Evolutionary conservation across 2,888 invertebrate genomes (phyloP), one percentile per base, ranked within the genome.

Genomic region (Dryadula phaetusa): DNA sequence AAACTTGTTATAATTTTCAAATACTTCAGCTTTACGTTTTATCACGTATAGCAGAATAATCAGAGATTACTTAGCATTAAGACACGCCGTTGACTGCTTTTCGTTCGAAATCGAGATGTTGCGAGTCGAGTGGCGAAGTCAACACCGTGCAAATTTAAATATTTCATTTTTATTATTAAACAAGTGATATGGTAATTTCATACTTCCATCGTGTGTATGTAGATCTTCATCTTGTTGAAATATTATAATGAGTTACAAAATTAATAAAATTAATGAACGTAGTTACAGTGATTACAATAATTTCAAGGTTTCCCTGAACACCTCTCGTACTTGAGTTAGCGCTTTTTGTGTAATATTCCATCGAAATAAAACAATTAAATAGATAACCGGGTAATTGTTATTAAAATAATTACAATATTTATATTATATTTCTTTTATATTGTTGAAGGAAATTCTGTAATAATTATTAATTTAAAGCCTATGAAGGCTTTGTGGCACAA

Each of bases 281-380:
- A 40, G 16, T 40, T 52, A n/a, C 22, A n/a, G n/a, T 16, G 32
- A 56, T 40, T 56, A 16, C n/a, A 40, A 40, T 40, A 56, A 25
- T 25, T 40, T 22, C 56, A 40, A 40, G 56, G 56, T n/a, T 25
- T 22, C 40, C 22, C n/a, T 40, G 2, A 16, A 54, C 14, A 37
- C 37, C 37, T 54, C 8, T n/a, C 20, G 34, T 56, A 32, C 32
- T 52, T 52, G 16, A n/a, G 16, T 32, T 52, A 52, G 10, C n/a
- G 32, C 32, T 32, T 49, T 49, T 28, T 56, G 56, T 56, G 56
- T 40, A 56, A 56, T 25, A 56, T 40, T 25, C 40, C 16, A 52
- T 52, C 28, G 52, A 52, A 52, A 52, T 32, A 52, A 32, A 32
- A 52, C 52, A 32, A 52, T 52, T 52, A 52, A 32, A 52, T 52